Percentiles rank a stretch among this genome's conserved stretches.
Conservation (phyloP, 2,888 invertebrate genomes). For the Erebia ligea region DNA sequence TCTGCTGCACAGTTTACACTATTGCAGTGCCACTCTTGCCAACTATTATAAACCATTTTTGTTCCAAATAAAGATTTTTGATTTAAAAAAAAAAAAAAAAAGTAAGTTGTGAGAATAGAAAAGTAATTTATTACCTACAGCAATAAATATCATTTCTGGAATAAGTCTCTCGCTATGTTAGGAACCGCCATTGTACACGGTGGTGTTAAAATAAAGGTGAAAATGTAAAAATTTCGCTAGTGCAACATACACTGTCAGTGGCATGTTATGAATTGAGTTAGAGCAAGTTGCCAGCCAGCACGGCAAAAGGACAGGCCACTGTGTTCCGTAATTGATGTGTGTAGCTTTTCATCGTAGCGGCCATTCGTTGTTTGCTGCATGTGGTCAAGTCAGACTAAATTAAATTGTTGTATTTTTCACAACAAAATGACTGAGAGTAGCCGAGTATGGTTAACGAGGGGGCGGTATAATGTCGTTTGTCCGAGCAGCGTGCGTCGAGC, state of each 20-base stretch:
- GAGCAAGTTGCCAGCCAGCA: constrained; percentile 62
- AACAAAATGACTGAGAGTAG: constrained; percentile 67
- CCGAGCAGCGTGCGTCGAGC: constrained; percentile 47
- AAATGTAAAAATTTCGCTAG: constrained; percentile 63
- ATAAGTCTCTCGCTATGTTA: constrained; percentile 15
- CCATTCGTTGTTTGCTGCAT: constrained; percentile 65
- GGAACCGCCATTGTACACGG: constrained; percentile 42
- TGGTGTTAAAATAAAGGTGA: constrained; percentile 40
- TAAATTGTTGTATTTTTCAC: constrained; percentile 80
- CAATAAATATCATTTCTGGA: not conserved
- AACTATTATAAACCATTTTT: too few relatives aligned
- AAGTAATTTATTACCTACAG: too few relatives aligned
- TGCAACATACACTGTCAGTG: constrained; percentile 47
- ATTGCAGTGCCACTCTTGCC: too few relatives aligned
- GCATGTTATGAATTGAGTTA: constrained; percentile 73
- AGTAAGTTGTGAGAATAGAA: too few relatives aligned
- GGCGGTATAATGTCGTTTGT: constrained; percentile 63
- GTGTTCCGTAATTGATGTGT: constrained; percentile 74
- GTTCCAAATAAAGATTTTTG: too few relatives aligned
- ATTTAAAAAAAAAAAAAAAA: too few relatives aligned
- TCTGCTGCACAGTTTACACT: too few relatives aligned
- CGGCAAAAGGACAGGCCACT: constrained; percentile 58
- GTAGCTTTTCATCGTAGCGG: constrained; percentile 71
- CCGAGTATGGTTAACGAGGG: constrained; percentile 63
- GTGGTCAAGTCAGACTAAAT: constrained; percentile 78